These are phyloP conservation scores for Pangasianodon hypophthalmus DNA, from an alignment of 2,113 vertebrate species.

Conservation along the genomic window DNA sequence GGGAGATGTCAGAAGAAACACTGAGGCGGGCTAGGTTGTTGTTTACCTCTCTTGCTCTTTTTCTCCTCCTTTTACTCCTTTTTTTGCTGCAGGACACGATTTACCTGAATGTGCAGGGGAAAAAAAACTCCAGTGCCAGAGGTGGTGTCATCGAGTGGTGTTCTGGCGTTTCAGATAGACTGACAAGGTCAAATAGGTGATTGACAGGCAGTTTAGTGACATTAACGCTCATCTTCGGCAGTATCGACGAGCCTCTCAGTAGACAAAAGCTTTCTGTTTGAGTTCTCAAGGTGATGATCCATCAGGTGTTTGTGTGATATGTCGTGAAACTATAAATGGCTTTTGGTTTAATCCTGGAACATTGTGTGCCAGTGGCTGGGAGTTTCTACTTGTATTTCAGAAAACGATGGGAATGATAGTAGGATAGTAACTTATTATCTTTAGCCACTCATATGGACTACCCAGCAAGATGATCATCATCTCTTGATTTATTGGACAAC, in stretches of 20 bases:
- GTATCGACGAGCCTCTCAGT: neutral
- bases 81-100: constrained; percentile 18
- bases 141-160: constrained; percentile 11
- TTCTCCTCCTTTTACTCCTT: neutral
- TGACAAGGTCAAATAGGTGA: constrained; percentile 35
- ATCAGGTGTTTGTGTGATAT: constrained; percentile 14
- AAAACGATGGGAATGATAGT: neutral
- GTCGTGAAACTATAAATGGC: neutral
- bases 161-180: constrained; percentile 19
- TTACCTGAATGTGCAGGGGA: constrained; percentile 12
- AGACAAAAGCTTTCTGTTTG: neutral
- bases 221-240: neutral
- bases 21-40: constrained; percentile 51
- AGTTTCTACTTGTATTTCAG: too few species aligned
- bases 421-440: constrained; percentile 6
- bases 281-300: neutral
- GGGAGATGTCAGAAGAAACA: constrained; percentile 73
- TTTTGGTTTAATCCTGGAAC: neutral
- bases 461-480: neutral
- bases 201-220: constrained; percentile 9
- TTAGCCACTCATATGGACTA: neutral
- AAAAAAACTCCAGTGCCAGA: neutral
- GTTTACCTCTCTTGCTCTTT: constrained; percentile 55
- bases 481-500: neutral
- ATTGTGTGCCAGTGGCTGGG: neutral